A percentile compares a stretch with the other conserved stretches of the same genome.
Conservation (phyloP, 2,888 invertebrate genomes). For the Pandemis heparana region DNA sequence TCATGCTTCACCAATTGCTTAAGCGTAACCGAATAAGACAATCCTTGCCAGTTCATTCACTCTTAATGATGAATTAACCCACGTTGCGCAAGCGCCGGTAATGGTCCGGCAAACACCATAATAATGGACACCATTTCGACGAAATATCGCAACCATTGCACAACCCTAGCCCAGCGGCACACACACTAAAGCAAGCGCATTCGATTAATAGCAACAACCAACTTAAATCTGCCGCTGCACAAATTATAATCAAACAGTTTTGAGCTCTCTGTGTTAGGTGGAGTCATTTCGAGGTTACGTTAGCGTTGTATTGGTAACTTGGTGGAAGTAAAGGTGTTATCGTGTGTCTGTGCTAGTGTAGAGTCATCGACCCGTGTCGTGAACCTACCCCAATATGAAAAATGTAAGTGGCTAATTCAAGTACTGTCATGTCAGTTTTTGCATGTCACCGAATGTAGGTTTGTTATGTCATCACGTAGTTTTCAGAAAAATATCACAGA, state of each 20-base stretch:
- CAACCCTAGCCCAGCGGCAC: constrained; percentile 75
- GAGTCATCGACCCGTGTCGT: constrained; percentile 78
- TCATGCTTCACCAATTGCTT: constrained; percentile 19
- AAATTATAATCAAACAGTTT: constrained; percentile 44
- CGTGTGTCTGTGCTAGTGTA: constrained; percentile 54
- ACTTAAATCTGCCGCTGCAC: constrained; percentile 49
- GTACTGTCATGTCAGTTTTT: constrained; percentile 51
- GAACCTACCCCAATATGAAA: constrained; percentile 82
- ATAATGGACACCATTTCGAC: constrained; percentile 66
- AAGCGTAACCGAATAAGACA: constrained; percentile 37
- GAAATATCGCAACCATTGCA: constrained; percentile 68
- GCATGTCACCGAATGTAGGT: too few species aligned
- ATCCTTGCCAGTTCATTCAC: constrained; percentile 42
- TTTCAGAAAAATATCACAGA: too few species aligned
- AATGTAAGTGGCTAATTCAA: constrained; percentile 52
- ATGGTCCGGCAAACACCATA: constrained; percentile 47
- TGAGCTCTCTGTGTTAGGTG: constrained; percentile 47
- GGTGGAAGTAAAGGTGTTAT: constrained; percentile 53
- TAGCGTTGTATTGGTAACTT: constrained; percentile 39
- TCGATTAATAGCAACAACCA: constrained; percentile 66
- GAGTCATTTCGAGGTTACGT: constrained; percentile 51
- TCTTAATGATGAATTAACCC: constrained; percentile 45
- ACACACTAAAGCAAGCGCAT: constrained; percentile 65
- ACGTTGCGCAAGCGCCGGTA: constrained; percentile 43
- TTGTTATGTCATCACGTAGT: background rate